A percentile compares a stretch with the other conserved stretches of the same genome.
These are phyloP conservation scores for Oegoconia quadripuncta DNA, from an alignment of 2,888 invertebrate genomes.

Conservation along the genomic window DNA sequence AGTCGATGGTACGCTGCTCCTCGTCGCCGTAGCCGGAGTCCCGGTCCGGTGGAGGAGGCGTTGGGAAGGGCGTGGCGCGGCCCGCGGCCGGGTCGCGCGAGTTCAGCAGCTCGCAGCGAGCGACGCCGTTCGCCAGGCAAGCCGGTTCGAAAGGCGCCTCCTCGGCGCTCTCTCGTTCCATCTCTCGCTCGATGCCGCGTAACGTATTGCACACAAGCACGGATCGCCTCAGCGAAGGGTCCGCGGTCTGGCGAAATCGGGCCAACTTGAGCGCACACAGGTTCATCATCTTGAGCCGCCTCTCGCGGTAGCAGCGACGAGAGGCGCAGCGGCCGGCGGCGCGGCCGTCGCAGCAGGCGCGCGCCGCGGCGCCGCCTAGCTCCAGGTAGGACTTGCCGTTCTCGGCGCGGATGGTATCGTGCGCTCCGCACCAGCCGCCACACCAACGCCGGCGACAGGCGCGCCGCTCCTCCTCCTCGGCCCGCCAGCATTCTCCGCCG, in stretches of 20 bases:
- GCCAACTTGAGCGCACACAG: slow-evolving; percentile 95
- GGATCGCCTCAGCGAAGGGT: slow-evolving; percentile 92
- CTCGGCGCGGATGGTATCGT: slow-evolving; percentile 92
- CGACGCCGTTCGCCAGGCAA: slow-evolving; percentile 60
- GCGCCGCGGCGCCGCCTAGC: slow-evolving; percentile 88
- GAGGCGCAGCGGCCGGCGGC: slow-evolving; percentile 88
- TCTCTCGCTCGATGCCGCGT: slow-evolving; percentile 92
- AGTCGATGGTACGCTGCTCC: slow-evolving; percentile 90
- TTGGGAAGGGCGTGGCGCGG: slow-evolving; percentile 85
- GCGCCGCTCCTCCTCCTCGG: slow-evolving; percentile 75
- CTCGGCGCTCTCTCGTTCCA: slow-evolving; percentile 84
- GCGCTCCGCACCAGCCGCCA: slow-evolving; percentile 77
- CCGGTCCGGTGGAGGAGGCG: slow-evolving; percentile 77
- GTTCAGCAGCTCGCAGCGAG: slow-evolving; percentile 81
- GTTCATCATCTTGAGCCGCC: slow-evolving; percentile 92
- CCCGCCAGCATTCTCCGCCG: slow-evolving; percentile 80
- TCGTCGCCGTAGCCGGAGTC: slow-evolving; percentile 89
- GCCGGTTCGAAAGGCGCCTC: slow-evolving; percentile 73
- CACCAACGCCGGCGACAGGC: slow-evolving; percentile 78
- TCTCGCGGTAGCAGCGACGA: slow-evolving; percentile 89
- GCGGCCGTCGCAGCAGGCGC: slow-evolving; percentile 87
- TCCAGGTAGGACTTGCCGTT: slow-evolving; percentile 95
- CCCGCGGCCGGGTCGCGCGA: slow-evolving; percentile 73
- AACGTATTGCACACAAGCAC: slow-evolving; percentile 96
- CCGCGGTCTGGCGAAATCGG: slow-evolving; percentile 91